phyloP scores from a whole-genome alignment of 2,888 invertebrate species.

The Coenonympha glycerion region DNA sequence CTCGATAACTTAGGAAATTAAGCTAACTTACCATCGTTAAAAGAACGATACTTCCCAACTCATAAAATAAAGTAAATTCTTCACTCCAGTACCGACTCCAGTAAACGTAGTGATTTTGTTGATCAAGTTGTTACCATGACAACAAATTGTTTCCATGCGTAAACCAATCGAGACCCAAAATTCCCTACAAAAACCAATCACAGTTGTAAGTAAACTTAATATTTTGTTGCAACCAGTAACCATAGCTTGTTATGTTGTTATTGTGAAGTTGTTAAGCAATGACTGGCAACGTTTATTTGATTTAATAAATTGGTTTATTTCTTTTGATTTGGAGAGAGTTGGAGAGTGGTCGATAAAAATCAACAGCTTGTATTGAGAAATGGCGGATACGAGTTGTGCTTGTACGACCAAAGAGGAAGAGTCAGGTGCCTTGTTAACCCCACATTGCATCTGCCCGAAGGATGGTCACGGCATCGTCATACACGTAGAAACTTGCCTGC shows the following conservation, averaged over 20 bases:
- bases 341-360: neutral
- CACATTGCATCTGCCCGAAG: constrained; percentile 48
- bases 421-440: constrained; percentile 28
- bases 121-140: constrained; percentile 4
- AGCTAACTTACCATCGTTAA: neutral
- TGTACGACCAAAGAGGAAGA: constrained; percentile 41
- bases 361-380: neutral
- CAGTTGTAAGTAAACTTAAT: neutral
- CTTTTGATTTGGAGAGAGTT: neutral
- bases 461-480: constrained; percentile 52
- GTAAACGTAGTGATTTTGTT: too few species aligned
- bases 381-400: constrained; percentile 34
- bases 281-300: neutral
- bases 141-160: constrained; percentile 4
- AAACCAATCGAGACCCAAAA: neutral
- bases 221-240: neutral
- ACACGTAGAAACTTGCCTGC: constrained; percentile 49
- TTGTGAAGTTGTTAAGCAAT: neutral
- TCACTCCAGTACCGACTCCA: too few species aligned
- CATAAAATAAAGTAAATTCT: too few species aligned
- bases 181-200: neutral
- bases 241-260: neutral
- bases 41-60: too few species aligned
- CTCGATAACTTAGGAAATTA: too few species aligned
- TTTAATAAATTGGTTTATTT: constrained; percentile 6